These are phyloP conservation scores for Propithecus coquereli DNA, from an alignment of 2,113 vertebrate species.

Conservation along the genomic window DNA sequence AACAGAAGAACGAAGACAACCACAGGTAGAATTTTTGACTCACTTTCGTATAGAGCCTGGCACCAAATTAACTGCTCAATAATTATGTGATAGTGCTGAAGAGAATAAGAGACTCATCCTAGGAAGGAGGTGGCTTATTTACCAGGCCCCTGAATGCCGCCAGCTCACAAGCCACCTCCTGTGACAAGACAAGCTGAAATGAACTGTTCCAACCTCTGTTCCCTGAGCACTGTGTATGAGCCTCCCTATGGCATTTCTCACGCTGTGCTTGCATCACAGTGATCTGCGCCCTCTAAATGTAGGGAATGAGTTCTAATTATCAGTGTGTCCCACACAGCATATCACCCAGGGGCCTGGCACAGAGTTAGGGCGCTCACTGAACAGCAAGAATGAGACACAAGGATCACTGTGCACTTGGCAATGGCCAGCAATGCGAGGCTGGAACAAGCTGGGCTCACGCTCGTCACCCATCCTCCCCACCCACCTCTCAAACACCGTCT, in stretches of 20 bases:
- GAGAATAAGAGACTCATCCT: neutral
- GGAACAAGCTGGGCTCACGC: neutral
- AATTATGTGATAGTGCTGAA: neutral
- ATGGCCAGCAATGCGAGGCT: neutral
- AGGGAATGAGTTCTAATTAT: neutral
- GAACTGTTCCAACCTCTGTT: neutral
- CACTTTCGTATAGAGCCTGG: neutral
- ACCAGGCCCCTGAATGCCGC: neutral
- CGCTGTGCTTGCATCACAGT: neutral
- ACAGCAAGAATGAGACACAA: neutral
- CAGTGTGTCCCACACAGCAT: neutral
- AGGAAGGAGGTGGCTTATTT: neutral
- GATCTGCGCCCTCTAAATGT: neutral
- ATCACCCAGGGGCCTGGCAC: neutral
- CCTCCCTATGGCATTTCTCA: neutral
- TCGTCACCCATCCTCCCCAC: neutral
- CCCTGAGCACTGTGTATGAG: neutral
- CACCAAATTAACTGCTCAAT: conserved; percentile 14
- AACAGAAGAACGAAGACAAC: neutral
- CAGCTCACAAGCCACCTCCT: neutral
- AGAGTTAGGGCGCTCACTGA: neutral
- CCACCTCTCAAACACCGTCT: neutral
- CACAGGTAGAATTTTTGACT: neutral
- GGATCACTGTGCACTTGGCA: neutral
- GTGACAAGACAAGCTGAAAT: neutral